Conservation (phyloP, 1,140 invertebrate genomes). For the Neodiprion fabricii region DNA sequence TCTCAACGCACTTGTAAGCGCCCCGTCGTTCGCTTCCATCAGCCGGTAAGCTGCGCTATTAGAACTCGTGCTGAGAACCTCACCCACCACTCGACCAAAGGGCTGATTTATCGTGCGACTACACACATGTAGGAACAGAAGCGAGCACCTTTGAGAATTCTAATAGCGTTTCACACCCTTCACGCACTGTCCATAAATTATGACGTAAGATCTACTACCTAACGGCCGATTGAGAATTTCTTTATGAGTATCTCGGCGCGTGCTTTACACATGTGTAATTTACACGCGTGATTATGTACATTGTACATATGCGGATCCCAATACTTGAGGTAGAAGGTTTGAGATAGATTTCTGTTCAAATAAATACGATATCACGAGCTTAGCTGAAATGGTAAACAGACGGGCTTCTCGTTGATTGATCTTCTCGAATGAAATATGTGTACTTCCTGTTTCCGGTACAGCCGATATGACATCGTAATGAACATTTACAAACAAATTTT, state of each 20-base stretch:
- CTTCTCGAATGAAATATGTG: no score
- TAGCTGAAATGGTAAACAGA: background rate
- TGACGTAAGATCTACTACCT: background rate
- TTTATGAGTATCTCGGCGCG: background rate
- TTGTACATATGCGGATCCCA: background rate
- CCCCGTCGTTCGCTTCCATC: background rate
- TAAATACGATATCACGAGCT: background rate
- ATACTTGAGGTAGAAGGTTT: background rate
- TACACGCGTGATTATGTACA: no score
- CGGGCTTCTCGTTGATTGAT: no score
- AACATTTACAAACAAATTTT: no score
- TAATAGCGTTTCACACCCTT: constrained; percentile 7
- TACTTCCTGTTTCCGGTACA: no score
- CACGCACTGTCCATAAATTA: constrained; percentile 1
- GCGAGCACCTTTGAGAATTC: constrained; percentile 7
- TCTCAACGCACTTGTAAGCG: background rate
- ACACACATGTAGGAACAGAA: background rate
- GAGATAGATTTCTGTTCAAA: background rate
- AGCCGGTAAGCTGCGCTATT: no score
- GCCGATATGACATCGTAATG: no score
- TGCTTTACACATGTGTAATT: no score
- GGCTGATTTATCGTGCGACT: background rate
- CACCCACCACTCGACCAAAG: background rate
- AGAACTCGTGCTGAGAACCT: background rate
- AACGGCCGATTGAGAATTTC: background rate